These are phyloP conservation scores for Horisme vitalbata DNA, from an alignment of 2,888 invertebrate genomes.

Conservation along the genomic window DNA sequence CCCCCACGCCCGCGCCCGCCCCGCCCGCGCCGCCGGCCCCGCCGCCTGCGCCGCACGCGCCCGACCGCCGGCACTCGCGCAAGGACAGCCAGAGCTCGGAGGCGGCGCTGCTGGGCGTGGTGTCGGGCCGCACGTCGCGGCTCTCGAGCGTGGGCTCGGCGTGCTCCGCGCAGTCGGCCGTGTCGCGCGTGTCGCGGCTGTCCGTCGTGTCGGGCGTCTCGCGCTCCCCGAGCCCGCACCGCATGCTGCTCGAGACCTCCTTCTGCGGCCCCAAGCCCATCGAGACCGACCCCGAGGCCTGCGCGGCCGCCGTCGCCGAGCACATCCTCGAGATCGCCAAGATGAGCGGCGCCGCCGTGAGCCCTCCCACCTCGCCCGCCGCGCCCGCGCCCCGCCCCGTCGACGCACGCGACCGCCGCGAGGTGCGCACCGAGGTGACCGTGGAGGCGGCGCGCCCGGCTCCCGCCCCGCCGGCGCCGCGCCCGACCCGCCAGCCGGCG, in stretches of 20 bases:
- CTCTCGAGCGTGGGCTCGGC: constrained; percentile 89
- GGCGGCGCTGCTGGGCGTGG: constrained; percentile 87
- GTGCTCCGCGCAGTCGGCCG: constrained; percentile 84
- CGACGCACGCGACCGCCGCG: constrained; percentile 61
- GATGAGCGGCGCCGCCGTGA: constrained; percentile 37
- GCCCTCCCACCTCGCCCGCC: constrained; percentile 47
- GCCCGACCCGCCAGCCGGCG: constrained; percentile 32
- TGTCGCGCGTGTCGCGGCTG: constrained; percentile 62
- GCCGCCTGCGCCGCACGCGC: constrained; percentile 62
- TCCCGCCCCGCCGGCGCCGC: constrained; percentile 22
- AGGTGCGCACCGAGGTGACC: constrained; percentile 65
- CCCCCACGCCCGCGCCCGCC: constrained; percentile 47
- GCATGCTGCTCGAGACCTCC: constrained; percentile 94
- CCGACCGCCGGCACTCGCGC: constrained; percentile 79
- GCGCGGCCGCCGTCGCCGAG: constrained; percentile 73
- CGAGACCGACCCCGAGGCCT: constrained; percentile 75
- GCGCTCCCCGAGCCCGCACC: constrained; percentile 94
- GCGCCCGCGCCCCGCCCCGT: constrained; percentile 30
- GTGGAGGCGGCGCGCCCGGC: constrained; percentile 48
- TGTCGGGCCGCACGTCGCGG: constrained; percentile 91
- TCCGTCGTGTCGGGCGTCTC: constrained; percentile 81
- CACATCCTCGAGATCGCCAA: constrained; percentile 71
- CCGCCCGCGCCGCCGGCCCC: constrained; percentile 36
- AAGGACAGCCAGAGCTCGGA: constrained; percentile 91
- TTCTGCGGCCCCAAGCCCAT: constrained; percentile 93